A percentile compares a stretch with the other conserved stretches of the same genome.
Evolutionary conservation across 2,888 invertebrate species (phyloP).

Genomic region (Drosophila buzzatii): DNA sequence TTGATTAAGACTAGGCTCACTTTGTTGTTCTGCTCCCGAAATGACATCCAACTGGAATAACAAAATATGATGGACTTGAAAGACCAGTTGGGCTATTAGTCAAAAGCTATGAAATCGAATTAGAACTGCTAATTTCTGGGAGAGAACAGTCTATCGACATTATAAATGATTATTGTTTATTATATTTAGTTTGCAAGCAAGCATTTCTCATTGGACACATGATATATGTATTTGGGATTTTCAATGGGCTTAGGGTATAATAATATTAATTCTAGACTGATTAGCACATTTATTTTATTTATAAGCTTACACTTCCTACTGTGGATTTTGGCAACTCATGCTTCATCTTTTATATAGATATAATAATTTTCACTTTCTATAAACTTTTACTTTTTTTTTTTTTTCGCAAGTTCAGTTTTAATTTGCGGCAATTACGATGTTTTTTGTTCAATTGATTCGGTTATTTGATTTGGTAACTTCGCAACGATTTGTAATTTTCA

Average conservation of each 20-base stretch:
- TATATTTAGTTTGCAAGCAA: neutral
- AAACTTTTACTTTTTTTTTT: neutral
- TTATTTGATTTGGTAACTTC: neutral
- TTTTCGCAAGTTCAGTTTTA: neutral
- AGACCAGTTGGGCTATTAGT: constrained; percentile 17
- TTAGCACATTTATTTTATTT: constrained; percentile 6
- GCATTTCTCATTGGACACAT: no score
- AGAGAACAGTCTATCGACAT: neutral
- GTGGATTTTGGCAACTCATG: neutral
- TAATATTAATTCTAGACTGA: neutral
- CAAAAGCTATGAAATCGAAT: neutral
- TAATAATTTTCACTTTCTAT: constrained; percentile 7
- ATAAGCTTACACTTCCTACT: neutral
- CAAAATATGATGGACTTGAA: constrained; percentile 7
- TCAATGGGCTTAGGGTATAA: no score
- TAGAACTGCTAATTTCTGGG: neutral
- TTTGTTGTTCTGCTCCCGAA: neutral
- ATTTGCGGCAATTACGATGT: constrained; percentile 1
- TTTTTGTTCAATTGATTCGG: neutral
- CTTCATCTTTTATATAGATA: no score
- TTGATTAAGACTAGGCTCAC: neutral
- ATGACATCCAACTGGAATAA: neutral
- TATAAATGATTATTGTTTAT: no score
- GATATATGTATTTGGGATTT: no score
- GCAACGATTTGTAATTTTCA: neutral